Percentiles rank a stretch among this genome's conserved stretches.
Conservation (phyloP, 2,888 invertebrate genomes). For the Cactoblastis cactorum region DNA sequence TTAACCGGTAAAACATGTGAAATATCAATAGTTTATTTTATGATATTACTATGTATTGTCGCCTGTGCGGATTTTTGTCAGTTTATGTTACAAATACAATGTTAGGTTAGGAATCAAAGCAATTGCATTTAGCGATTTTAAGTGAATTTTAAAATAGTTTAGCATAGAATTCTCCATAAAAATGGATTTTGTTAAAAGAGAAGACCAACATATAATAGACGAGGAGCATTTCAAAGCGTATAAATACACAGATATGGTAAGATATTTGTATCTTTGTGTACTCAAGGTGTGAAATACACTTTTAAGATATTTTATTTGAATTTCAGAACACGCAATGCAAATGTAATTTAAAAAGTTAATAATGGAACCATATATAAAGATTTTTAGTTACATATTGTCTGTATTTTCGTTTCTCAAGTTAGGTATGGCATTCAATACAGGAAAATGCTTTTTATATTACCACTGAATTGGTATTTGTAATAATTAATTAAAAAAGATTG, state of each 20-base stretch:
- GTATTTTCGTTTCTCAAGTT: no score
- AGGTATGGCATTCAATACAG: no score
- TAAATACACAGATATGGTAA: slow-evolving; percentile 60
- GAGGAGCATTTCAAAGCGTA: slow-evolving; percentile 59
- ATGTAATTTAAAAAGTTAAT: no score
- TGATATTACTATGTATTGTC: slow-evolving; percentile 7
- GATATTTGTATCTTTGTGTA: slow-evolving; percentile 24
- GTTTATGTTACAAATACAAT: slow-evolving; percentile 31
- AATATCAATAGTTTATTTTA: background rate
- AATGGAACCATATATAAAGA: no score
- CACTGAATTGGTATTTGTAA: no score
- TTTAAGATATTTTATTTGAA: background rate
- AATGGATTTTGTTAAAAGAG: slow-evolving; percentile 72
- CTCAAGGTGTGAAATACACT: no score
- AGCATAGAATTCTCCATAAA: slow-evolving; percentile 16
- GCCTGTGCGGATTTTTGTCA: slow-evolving; percentile 32
- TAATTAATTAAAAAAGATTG: no score
- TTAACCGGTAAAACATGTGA: background rate
- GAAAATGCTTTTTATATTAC: no score
- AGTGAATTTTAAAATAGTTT: slow-evolving; percentile 22
- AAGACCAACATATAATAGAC: slow-evolving; percentile 57
- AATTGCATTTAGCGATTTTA: slow-evolving; percentile 33
- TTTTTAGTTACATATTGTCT: no score
- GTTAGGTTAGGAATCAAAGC: slow-evolving; percentile 54
- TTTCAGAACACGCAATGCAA: background rate